phyloP scores from a whole-genome alignment of 2,888 invertebrate species.

The Drosophila macrospina region DNA sequence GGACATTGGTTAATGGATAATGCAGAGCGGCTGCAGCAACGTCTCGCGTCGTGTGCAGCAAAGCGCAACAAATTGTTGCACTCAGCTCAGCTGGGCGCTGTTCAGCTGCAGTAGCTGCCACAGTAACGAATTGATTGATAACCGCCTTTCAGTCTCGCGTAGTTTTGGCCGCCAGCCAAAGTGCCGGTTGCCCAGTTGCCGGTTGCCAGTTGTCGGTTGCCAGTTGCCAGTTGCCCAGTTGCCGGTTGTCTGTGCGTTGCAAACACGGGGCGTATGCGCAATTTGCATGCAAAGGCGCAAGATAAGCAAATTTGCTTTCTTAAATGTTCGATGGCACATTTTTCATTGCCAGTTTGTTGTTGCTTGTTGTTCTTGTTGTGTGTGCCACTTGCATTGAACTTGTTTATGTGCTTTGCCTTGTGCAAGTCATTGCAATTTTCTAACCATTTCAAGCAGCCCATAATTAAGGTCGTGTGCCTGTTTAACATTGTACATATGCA shows the following conservation, averaged over 20 bases:
- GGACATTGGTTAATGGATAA: conserved; percentile 48
- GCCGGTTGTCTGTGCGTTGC: conserved; percentile 16
- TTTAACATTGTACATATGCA: conserved; percentile 15
- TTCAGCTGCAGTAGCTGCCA: conserved; percentile 28
- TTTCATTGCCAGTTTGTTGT: conserved; percentile 30
- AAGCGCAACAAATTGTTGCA: conserved; percentile 81
- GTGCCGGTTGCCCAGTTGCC: conserved; percentile 29
- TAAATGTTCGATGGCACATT: conserved; percentile 59
- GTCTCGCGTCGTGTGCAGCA: conserved; percentile 57
- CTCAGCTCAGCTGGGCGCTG: conserved; percentile 13
- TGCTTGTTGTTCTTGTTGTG: conserved; percentile 1
- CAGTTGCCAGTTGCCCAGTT: conserved; percentile 31
- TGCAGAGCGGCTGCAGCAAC: conserved; percentile 30
- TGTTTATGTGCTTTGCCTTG: conserved; percentile 44
- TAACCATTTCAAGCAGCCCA: conserved; percentile 33
- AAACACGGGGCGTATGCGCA: conserved; percentile 76
- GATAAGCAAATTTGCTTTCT: conserved; percentile 64
- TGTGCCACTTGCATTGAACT: conserved; percentile 73
- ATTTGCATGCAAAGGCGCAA: conserved; percentile 64
- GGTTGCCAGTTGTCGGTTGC: conserved; percentile 45
- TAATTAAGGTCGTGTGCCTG: conserved; percentile 72
- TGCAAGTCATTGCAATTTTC: conserved; percentile 49
- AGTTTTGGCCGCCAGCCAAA: conserved; percentile 66
- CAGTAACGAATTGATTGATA: conserved; percentile 70
- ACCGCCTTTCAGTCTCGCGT: conserved; percentile 62